phyloP scores from a whole-genome alignment of 2,888 invertebrate species.

The Eupithecia inturbata region DNA sequence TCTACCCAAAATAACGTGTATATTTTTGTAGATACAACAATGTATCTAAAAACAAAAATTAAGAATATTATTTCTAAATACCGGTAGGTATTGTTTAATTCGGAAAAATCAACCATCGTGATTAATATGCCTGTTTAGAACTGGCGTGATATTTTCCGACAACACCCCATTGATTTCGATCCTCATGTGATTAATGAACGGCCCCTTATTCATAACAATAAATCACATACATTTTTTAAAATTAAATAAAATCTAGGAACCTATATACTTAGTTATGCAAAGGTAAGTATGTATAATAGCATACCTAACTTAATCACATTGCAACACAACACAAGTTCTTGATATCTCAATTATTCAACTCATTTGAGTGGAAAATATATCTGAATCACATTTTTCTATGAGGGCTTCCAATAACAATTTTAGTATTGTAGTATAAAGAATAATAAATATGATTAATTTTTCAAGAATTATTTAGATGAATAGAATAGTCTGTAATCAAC shows the following conservation, averaged over 20 bases:
- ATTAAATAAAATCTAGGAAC: neutral
- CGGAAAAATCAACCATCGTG: too few relatives aligned
- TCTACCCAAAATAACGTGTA: too few relatives aligned
- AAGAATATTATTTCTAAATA: too few relatives aligned
- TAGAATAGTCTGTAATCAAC: neutral
- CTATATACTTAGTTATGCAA: neutral
- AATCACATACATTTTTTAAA: conserved; percentile 59
- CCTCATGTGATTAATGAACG: too few relatives aligned
- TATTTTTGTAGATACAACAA: too few relatives aligned
- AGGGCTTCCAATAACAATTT: neutral
- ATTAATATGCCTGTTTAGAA: too few relatives aligned
- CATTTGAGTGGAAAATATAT: neutral
- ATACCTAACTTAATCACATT: neutral
- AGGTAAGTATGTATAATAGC: conserved; percentile 1
- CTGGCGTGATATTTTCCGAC: too few relatives aligned
- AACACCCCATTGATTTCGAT: too few relatives aligned
- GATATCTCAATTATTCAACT: neutral
- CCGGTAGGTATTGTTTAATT: too few relatives aligned
- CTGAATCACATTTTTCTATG: neutral
- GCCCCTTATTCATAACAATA: conserved; percentile 52
- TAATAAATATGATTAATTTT: neutral
- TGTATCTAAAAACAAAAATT: too few relatives aligned
- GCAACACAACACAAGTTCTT: neutral
- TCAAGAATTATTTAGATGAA: neutral
- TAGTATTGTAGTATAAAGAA: neutral